Evolutionary conservation across 2,888 invertebrate genomes (phyloP).

Genomic region (Stenodema calcarata): DNA sequence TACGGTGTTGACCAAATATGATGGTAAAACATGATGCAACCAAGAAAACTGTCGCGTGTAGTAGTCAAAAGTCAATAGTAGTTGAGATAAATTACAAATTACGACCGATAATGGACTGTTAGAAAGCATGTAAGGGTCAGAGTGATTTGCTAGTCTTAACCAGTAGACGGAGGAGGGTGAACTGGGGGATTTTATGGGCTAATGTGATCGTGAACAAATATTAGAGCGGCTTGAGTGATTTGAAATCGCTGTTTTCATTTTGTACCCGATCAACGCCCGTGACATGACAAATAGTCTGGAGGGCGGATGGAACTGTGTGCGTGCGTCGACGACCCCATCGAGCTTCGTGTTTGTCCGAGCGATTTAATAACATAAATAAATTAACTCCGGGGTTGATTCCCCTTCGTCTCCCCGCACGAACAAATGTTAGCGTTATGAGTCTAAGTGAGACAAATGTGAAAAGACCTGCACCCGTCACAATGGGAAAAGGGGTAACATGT

Average conservation of each 20-base stretch:
- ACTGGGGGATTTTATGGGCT: not conserved
- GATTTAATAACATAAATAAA: constrained; percentile 42
- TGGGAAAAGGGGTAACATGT: constrained; percentile 18
- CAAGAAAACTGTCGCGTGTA: too few relatives aligned
- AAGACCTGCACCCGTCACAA: constrained; percentile 23
- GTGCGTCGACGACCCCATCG: not conserved
- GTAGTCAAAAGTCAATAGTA: too few relatives aligned
- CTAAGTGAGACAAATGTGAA: constrained; percentile 44
- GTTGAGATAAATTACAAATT: not conserved
- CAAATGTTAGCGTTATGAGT: constrained; percentile 43
- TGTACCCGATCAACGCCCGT: constrained; percentile 35
- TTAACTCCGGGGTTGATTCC: not conserved
- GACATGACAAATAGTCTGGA: constrained; percentile 33
- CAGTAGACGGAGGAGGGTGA: not conserved
- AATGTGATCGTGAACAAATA: constrained; percentile 36
- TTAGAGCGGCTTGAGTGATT: constrained; percentile 30
- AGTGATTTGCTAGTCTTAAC: not conserved
- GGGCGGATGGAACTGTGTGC: not conserved
- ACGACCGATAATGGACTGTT: not conserved
- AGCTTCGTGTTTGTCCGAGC: not conserved
- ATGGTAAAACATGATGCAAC: too few relatives aligned
- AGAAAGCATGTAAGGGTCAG: not conserved
- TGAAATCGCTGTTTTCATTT: constrained; percentile 41
- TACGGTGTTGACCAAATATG: too few relatives aligned
- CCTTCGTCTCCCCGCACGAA: not conserved